Evolutionary conservation across 2,797 vertebrate species (phyloP).

Genomic region (Antrozous pallidus): DNA sequence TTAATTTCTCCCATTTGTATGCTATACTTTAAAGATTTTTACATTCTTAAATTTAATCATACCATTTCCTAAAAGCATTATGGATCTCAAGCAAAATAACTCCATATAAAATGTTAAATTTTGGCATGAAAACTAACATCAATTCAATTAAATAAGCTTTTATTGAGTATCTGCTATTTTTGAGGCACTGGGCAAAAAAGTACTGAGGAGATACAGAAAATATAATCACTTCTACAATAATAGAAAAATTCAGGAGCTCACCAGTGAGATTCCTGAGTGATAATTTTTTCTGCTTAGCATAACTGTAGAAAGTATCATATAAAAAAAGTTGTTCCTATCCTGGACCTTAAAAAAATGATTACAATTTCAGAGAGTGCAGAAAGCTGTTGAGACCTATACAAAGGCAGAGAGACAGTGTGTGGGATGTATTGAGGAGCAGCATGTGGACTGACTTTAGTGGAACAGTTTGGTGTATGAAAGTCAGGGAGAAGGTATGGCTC

Average conservation of each 20-base stretch:
- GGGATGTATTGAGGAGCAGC: neutral
- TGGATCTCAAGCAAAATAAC: constrained; percentile 33
- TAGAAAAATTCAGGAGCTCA: neutral
- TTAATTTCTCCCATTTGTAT: neutral
- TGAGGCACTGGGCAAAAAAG: neutral
- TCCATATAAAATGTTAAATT: neutral
- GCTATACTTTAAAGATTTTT: constrained; percentile 15
- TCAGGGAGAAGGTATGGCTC: neutral
- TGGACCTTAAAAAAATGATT: neutral
- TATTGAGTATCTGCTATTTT: neutral
- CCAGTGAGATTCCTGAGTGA: neutral
- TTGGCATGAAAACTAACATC: neutral
- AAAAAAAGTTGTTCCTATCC: neutral
- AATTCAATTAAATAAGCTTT: constrained; percentile 5
- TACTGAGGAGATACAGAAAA: neutral
- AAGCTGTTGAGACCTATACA: neutral
- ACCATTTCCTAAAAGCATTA: constrained; percentile 31
- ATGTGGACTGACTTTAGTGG: neutral
- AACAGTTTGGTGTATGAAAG: neutral
- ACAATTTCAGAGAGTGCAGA: neutral
- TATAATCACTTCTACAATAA: neutral
- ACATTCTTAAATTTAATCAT: constrained; percentile 23
- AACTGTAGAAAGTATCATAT: neutral
- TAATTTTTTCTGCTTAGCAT: neutral
- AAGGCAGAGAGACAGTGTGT: neutral